Evolutionary conservation across 2,888 invertebrate genomes (phyloP).

Genomic region (Cataglyphis rosenhaueri): DNA sequence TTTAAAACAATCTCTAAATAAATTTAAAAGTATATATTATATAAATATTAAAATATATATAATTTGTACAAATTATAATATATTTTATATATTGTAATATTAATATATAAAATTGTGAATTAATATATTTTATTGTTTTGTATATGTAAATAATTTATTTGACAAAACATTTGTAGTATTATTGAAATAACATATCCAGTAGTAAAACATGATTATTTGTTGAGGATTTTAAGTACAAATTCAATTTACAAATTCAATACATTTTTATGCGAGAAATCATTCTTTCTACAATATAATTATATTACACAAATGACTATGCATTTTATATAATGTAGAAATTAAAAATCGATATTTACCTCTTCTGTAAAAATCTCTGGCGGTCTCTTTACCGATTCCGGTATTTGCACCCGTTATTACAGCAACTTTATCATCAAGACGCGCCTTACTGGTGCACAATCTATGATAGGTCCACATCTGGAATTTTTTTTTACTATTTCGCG

Average conservation of each 20-base stretch:
- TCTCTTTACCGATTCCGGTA: slow-evolving; percentile 83
- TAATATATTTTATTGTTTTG: background rate
- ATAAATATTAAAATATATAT: background rate
- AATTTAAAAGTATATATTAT: background rate
- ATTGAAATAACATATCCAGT: background rate
- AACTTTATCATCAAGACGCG: slow-evolving; percentile 79
- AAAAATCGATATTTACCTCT: slow-evolving; percentile 78
- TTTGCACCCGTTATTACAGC: slow-evolving; percentile 85
- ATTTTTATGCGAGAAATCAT: background rate
- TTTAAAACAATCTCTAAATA: background rate
- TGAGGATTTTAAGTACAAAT: background rate
- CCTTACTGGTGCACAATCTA: slow-evolving; percentile 85
- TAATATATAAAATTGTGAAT: background rate
- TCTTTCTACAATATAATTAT: background rate
- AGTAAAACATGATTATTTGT: background rate
- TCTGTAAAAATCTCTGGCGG: slow-evolving; percentile 80
- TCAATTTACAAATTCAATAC: too few species aligned
- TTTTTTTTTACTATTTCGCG: slow-evolving; percentile 1
- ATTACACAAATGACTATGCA: background rate
- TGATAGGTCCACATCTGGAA: slow-evolving; percentile 78
- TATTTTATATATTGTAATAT: background rate
- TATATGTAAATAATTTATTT: background rate
- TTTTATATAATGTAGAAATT: background rate
- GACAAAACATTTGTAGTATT: background rate
- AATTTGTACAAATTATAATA: background rate